A percentile compares a stretch with the other conserved stretches of the same genome.
phyloP scores from a whole-genome alignment of 1,140 invertebrate genomes.

The Zelostemma sp. region DNA sequence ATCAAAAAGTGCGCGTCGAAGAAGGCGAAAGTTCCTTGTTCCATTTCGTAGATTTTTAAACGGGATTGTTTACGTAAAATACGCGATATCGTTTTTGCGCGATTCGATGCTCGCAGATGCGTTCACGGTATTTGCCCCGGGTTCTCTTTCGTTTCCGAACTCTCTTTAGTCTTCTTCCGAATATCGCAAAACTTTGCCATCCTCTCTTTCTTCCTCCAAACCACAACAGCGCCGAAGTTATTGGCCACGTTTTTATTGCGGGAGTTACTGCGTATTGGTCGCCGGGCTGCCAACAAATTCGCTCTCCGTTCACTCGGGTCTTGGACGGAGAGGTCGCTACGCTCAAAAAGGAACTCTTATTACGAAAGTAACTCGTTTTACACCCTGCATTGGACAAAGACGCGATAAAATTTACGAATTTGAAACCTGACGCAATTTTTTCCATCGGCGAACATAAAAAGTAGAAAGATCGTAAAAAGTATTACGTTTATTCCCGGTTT shows the following conservation, averaged over 20 bases:
- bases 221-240: constrained; percentile 50
- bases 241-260: constrained; percentile 61
- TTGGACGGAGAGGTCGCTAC: constrained; percentile 13
- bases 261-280: constrained; percentile 58
- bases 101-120: constrained; percentile 16
- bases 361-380: constrained; percentile 33
- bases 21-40: no score
- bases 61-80: neutral
- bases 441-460: neutral
- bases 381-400: neutral
- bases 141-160: constrained; percentile 15
- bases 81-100: no score
- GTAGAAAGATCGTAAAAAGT: neutral
- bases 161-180: constrained; percentile 49
- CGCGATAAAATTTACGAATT: neutral
- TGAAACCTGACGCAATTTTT: neutral
- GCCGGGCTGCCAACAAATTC: constrained; percentile 59
- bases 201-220: no score
- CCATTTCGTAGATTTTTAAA: neutral
- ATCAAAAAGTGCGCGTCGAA: constrained; percentile 15
- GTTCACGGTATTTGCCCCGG: constrained; percentile 6
- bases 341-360: constrained; percentile 26
- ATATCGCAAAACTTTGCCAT: constrained; percentile 55
- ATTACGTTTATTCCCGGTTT: neutral
- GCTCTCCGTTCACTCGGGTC: constrained; percentile 27